phyloP scores from a whole-genome alignment of 2,797 vertebrate species.

The Rhinophrynus dorsalis region DNA sequence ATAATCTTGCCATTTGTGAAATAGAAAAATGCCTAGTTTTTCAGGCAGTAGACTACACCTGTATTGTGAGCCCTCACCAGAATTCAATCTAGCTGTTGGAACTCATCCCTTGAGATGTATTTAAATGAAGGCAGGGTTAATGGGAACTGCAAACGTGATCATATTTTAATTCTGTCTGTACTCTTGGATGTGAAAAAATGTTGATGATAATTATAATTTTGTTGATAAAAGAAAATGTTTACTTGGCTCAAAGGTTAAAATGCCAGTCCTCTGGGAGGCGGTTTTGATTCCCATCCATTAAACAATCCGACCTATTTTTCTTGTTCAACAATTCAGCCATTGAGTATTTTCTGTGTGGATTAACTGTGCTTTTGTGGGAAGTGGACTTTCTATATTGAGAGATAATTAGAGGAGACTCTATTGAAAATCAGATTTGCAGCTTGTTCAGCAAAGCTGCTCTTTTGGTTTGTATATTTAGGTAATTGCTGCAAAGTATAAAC shows the following conservation, averaged over 20 bases:
- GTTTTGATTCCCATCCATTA: not conserved
- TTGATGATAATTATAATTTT: no score
- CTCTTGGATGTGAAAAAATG: no score
- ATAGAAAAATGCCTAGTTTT: no score
- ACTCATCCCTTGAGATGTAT: no score
- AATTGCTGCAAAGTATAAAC: not conserved
- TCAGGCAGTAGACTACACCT: no score
- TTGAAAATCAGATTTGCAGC: not conserved
- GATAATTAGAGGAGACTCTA: slow-evolving; percentile 16
- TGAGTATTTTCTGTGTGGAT: slow-evolving; percentile 24
- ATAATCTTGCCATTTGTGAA: no score
- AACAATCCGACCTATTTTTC: slow-evolving; percentile 19
- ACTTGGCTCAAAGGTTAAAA: not conserved
- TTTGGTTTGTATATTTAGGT: slow-evolving; percentile 4
- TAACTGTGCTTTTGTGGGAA: slow-evolving; percentile 34
- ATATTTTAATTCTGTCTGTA: no score
- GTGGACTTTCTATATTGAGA: not conserved
- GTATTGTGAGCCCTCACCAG: no score
- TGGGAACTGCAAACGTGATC: no score
- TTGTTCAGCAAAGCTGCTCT: not conserved
- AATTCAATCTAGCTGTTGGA: no score
- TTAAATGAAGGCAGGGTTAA: no score
- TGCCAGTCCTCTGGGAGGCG: not conserved
- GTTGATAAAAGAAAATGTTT: no score
- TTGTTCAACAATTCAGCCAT: slow-evolving; percentile 35